Evolutionary conservation across 1,140 invertebrate genomes (phyloP).

Genomic region (Magallana ariakensis): DNA sequence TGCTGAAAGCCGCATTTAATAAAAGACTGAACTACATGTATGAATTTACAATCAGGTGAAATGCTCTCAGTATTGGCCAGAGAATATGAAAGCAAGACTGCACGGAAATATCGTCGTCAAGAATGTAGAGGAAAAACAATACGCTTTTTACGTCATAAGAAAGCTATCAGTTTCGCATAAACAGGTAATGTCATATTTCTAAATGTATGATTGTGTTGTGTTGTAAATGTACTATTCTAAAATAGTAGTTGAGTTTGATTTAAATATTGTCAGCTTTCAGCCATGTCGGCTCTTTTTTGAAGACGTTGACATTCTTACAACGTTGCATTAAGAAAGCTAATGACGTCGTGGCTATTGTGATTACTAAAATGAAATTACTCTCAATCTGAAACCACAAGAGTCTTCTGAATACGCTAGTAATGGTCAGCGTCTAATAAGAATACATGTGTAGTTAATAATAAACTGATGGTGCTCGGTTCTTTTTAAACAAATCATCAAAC

Average conservation of each 20-base stretch:
- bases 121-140: neutral
- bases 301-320: neutral
- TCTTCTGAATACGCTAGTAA: no score
- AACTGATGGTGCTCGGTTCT: no score
- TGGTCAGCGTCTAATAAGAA: no score
- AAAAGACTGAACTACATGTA: neutral
- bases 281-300: neutral
- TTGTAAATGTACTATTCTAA: neutral
- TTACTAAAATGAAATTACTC: no score
- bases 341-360: no score
- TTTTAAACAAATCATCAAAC: no score
- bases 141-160: neutral
- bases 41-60: neutral
- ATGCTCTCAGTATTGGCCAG: neutral
- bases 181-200: neutral
- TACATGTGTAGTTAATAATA: no score
- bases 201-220: neutral
- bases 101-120: neutral
- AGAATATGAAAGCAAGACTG: neutral
- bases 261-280: neutral
- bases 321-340: no score
- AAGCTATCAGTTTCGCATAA: neutral
- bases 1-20: neutral
- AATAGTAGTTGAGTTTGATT: neutral
- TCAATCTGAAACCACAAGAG: no score